A percentile compares a stretch with the other conserved stretches of the same genome.
Evolutionary conservation across 2,888 invertebrate species (phyloP).

Genomic region (Tetranychus truncatus): DNA sequence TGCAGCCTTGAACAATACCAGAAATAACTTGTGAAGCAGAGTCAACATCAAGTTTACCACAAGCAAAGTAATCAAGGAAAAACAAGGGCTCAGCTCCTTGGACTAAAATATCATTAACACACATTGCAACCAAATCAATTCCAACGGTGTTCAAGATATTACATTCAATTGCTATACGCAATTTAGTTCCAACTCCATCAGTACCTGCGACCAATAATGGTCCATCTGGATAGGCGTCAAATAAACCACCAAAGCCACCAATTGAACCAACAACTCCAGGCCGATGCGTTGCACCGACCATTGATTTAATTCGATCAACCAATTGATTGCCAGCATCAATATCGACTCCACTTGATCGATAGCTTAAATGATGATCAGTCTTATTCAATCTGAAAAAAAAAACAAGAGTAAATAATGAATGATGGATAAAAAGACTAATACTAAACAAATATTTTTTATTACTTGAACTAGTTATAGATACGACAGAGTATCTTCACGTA

Average conservation of each 20-base stretch:
- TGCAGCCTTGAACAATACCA: conserved; percentile 75
- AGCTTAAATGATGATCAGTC: conserved; percentile 42
- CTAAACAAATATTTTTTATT: too few relatives aligned
- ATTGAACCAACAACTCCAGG: conserved; percentile 59
- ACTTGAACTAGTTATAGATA: too few relatives aligned
- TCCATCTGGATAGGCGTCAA: conserved; percentile 57
- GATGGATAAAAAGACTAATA: too few relatives aligned
- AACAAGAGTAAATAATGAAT: too few relatives aligned
- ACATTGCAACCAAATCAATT: conserved; percentile 91
- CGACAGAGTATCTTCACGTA: too few relatives aligned
- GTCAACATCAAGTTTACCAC: conserved; percentile 59
- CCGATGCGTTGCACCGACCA: conserved; percentile 56
- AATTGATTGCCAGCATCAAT: conserved; percentile 76
- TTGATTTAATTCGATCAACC: conserved; percentile 58
- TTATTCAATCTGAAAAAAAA: neutral
- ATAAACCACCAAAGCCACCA: conserved; percentile 84
- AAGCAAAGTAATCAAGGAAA: conserved; percentile 91
- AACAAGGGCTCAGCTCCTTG: conserved; percentile 88
- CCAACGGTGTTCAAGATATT: conserved; percentile 54
- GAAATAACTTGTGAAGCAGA: conserved; percentile 57
- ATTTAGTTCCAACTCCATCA: conserved; percentile 90
- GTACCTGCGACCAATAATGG: conserved; percentile 81
- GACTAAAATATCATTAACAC: conserved; percentile 85
- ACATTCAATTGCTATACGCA: conserved; percentile 45
- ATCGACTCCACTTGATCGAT: conserved; percentile 73